Evolutionary conservation across 2,797 vertebrate genomes (phyloP), one percentile per base, ranked within the genome.

Genomic region (Crenichthys baileyi): DNA sequence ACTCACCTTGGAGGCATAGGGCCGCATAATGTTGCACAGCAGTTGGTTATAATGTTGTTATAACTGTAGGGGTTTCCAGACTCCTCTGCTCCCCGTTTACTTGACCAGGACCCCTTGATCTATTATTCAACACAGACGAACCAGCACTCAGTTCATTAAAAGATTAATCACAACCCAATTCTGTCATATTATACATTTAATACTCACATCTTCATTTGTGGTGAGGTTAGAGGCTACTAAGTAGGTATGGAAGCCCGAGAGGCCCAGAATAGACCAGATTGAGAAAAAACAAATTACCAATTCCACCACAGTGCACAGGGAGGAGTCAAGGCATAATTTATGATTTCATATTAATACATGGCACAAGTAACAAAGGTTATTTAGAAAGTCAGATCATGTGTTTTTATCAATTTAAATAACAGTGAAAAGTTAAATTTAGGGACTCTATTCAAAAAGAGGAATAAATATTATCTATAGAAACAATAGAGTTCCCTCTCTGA

Each of bases 161-260:
- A 61, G 41, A 8, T 16, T 51, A 0, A 41, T 44, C 11, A 36
- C 3, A n/a, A 46, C 4, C 71, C 1, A 74, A 20, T 4, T 20
- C 31, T 44, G 5, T 63, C 31, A 53, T n/a, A 7, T 26, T 4
- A 29, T 0, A 0, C 4, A 24, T 7, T 1, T 2, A 36, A 44
- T 92, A 96, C 97, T 98, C 90, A 98, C 98, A 1, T 99, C 98
- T 95, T 99, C 98, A 0, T 99, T 99, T 0, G 98, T 99, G 11
- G 98, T 99, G 94, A 98, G 96, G 93, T 99, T 99, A 87, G 97
- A 98, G 93, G 98, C 97, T 22, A 98, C 96, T 79, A 99, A 95
- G 8, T 99, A 99, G n/a, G 98, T 99, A 94, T 99, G 98, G 95
- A 99, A 99, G 94, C 98, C 98, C 94, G 98, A 99, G 93, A 99